A percentile compares a stretch with the other conserved stretches of the same genome.
phyloP scores from a whole-genome alignment of 1,140 invertebrate species.

The Saccostrea echinata region DNA sequence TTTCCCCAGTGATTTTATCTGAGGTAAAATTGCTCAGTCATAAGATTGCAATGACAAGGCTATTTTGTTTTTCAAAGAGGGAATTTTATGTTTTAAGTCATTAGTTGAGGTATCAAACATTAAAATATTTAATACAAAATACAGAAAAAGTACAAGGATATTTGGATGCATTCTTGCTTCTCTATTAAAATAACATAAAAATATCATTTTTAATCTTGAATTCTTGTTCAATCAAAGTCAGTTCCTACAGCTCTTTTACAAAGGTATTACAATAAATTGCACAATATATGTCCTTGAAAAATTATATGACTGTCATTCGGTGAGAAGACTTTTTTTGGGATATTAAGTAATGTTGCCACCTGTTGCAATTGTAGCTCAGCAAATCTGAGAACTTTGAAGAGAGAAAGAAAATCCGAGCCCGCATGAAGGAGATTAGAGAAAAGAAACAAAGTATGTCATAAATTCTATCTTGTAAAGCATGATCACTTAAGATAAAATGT shows the following conservation, averaged over 20 bases:
- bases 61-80: not conserved
- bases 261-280: too few relatives aligned
- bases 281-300: too few relatives aligned
- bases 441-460: conserved; percentile 78
- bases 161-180: too few relatives aligned
- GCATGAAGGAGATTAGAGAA: conserved; percentile 86
- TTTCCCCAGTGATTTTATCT: not conserved
- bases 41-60: not conserved
- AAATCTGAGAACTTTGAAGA: conserved; percentile 92
- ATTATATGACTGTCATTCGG: too few relatives aligned
- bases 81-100: not conserved
- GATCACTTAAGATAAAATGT: conserved; percentile 1
- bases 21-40: not conserved
- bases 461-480: not conserved
- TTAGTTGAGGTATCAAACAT: not conserved
- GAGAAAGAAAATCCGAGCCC: conserved; percentile 88
- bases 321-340: too few relatives aligned
- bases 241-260: too few relatives aligned
- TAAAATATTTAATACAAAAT: not conserved
- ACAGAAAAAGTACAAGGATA: not conserved
- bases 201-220: too few relatives aligned
- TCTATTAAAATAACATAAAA: too few relatives aligned
- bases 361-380: conserved; percentile 85
- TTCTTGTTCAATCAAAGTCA: too few relatives aligned
- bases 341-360: not conserved